Conservation (phyloP, 2,888 invertebrate genomes). For the Cecidostiba fungosa region DNA sequence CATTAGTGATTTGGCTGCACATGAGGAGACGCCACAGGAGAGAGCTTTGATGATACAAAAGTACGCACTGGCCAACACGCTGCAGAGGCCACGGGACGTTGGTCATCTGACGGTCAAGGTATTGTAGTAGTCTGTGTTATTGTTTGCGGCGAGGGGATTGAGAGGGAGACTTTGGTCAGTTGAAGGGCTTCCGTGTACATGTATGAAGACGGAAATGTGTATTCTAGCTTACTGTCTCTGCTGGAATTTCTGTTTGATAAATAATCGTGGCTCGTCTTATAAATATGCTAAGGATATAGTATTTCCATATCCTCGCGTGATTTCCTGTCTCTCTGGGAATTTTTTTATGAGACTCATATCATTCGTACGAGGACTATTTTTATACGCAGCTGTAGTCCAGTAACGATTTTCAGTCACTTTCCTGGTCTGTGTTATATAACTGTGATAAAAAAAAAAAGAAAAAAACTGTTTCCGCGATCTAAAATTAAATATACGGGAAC, state of each 20-base stretch:
- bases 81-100: constrained; percentile 91
- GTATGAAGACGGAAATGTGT: not conserved
- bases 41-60: constrained; percentile 78
- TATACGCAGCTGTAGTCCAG: not conserved
- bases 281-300: not conserved
- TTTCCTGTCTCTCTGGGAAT: not conserved
- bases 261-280: not conserved
- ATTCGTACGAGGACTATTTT: not conserved
- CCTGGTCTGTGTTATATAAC: not conserved
- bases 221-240: no score
- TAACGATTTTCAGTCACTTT: no score
- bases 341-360: not conserved
- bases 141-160: not conserved
- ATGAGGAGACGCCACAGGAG: constrained; percentile 90
- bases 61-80: constrained; percentile 80
- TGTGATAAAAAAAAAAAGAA: not conserved
- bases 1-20: constrained; percentile 93
- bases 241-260: not conserved
- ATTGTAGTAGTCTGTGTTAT: constrained; percentile 72
- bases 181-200: constrained; percentile 16
- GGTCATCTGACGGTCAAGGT: constrained; percentile 98
- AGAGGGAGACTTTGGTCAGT: not conserved
- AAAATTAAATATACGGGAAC: constrained; percentile 20
- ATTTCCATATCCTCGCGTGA: not conserved
- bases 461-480: not conserved